Evolutionary conservation across 2,888 invertebrate species (phyloP), one percentile per base, ranked within the genome.

Genomic region (Raillietiella orientalis): DNA sequence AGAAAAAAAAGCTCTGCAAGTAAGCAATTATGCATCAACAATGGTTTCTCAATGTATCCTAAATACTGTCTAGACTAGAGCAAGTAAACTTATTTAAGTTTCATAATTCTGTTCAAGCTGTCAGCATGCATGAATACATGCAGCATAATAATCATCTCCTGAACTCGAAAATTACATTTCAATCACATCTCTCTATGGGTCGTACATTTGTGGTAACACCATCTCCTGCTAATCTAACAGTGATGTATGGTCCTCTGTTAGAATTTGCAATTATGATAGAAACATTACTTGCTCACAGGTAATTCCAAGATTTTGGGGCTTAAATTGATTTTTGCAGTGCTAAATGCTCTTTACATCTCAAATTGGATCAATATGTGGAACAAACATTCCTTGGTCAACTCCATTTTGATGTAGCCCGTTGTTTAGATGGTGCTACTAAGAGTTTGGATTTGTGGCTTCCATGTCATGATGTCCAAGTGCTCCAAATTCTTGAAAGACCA

Each of bases 361-460:
- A 79, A 47, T 52, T 87, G 28, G 62, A 66, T 24, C 69, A 75
- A 43, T 75, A 79, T 47, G 67, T 84, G 14, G 67, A 69, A 35
- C 66, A 72, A 37, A 67, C 67, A 5, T 87, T 77, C 49, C 57
- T 74, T 33, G 69, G 66, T 32, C 61, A 71, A 31, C 62, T 69
- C 28, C 65, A 64, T 38, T 50, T 54, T 22, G 55, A 59, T 36
- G 53, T 64, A 11, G 52, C 58, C 2, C 53, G 53, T 21, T 58
- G 58, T 36, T 62, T 71, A 31, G 65, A 72, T 35, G 50, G 56
- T 2, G 62, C 69, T 13, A 65, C 66, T 26, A 63, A 65, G 43
- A 61, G 61, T 40, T 51, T 66, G 31, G 62, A 66, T 45, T 70
- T 72, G 4, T 74, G 79, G 69, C 58, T 67, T 28, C 58, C 67